phyloP scores from a whole-genome alignment of 2,797 vertebrate genomes.

The Intellagama lesueurii region DNA sequence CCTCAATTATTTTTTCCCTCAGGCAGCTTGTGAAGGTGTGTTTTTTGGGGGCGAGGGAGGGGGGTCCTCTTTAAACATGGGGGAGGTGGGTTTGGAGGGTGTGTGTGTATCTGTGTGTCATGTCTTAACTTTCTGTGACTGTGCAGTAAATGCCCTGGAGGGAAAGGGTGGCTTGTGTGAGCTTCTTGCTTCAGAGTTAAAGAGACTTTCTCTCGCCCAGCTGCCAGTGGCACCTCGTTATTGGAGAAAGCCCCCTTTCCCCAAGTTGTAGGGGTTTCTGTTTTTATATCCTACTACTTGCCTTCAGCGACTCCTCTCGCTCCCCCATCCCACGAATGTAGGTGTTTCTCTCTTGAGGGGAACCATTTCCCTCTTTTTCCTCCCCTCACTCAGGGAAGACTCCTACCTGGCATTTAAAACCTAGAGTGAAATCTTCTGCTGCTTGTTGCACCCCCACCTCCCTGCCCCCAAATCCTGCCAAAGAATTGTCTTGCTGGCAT shows the following conservation, averaged over 20 bases:
- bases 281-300: too few relatives aligned
- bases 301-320: neutral
- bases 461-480: neutral
- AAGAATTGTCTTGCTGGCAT: conserved; percentile 9
- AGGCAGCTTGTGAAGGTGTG: too few relatives aligned
- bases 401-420: neutral
- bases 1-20: neutral
- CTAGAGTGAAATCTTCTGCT: neutral
- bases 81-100: conserved; percentile 5
- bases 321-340: neutral
- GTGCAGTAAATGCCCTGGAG: conserved; percentile 10
- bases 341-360: neutral
- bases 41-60: too few relatives aligned
- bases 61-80: neutral
- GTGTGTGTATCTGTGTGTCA: neutral
- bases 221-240: neutral
- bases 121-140: conserved; percentile 30
- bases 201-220: conserved; percentile 4
- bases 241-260: too few relatives aligned
- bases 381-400: neutral
- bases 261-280: too few relatives aligned
- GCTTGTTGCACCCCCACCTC: neutral
- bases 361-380: neutral
- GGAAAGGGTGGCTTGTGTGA: neutral
- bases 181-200: conserved; percentile 3